Evolutionary conservation across 2,113 vertebrate species (phyloP).

Genomic region (Holacanthus passer): DNA sequence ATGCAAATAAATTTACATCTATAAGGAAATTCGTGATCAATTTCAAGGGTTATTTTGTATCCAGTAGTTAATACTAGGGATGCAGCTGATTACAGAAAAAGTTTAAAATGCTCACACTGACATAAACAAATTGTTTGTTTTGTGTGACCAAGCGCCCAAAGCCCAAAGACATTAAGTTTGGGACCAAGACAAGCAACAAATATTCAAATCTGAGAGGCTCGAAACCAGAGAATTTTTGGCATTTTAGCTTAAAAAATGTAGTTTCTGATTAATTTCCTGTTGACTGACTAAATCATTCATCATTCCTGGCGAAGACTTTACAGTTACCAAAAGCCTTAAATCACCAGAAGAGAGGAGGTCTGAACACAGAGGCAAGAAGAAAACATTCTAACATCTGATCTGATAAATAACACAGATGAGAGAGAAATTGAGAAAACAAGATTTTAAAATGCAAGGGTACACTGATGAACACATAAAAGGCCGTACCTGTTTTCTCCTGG

Average conservation of each 20-base stretch:
- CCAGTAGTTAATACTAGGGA: neutral
- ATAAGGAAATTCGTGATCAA: too few relatives aligned
- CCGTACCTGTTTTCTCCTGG: slow-evolving; percentile 95
- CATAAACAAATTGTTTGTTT: neutral
- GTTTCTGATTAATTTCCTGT: too few relatives aligned
- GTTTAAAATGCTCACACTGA: neutral
- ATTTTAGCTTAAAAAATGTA: too few relatives aligned
- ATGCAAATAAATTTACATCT: neutral
- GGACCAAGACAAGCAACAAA: neutral
- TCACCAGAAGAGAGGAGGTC: neutral
- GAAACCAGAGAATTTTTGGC: neutral
- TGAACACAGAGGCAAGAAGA: neutral
- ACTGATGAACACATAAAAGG: neutral
- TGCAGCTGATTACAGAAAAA: neutral
- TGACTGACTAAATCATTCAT: too few relatives aligned
- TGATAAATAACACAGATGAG: neutral
- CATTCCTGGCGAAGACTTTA: too few relatives aligned
- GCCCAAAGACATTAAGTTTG: neutral
- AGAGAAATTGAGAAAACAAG: neutral
- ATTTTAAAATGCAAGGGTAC: neutral
- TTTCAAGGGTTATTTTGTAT: neutral
- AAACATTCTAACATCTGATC: neutral
- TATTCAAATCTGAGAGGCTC: neutral
- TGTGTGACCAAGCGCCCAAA: too few relatives aligned
- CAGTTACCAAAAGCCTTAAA: too few relatives aligned